Percentiles rank a stretch among this genome's conserved stretches.
Evolutionary conservation across 1,140 invertebrate genomes (phyloP).

Genomic region (Glossosoma conforme): DNA sequence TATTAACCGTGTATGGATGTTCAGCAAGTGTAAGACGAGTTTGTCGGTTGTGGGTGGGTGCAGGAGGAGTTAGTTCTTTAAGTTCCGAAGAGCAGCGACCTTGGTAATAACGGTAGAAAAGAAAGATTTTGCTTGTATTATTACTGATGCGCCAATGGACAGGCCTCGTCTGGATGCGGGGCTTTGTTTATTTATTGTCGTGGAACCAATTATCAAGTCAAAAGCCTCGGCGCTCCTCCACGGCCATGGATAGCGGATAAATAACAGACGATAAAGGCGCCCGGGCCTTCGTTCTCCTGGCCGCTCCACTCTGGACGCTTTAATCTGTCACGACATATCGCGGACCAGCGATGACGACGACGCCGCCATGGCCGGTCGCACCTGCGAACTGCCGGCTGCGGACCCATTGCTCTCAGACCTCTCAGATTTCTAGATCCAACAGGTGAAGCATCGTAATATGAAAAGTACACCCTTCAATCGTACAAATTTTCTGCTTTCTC

Average conservation of each 20-base stretch:
- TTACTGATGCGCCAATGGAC: conserved; percentile 1
- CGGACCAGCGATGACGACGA: conserved; percentile 1
- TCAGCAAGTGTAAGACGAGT: too few relatives aligned
- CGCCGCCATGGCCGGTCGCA: neutral
- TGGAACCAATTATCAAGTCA: conserved; percentile 26
- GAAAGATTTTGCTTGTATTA: too few relatives aligned
- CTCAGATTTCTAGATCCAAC: too few relatives aligned
- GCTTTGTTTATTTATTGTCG: conserved; percentile 22
- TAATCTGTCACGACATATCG: conserved; percentile 26
- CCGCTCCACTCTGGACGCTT: neutral
- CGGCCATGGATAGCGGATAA: conserved; percentile 15
- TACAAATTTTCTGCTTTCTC: too few relatives aligned
- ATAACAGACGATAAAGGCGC: conserved; percentile 13
- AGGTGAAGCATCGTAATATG: too few relatives aligned
- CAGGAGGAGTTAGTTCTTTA: too few relatives aligned
- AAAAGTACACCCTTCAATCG: too few relatives aligned
- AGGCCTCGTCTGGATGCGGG: conserved; percentile 2
- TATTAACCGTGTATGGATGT: too few relatives aligned
- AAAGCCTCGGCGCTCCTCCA: conserved; percentile 1
- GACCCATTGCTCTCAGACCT: neutral
- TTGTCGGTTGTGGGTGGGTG: too few relatives aligned
- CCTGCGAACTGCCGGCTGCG: neutral
- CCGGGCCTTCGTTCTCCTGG: neutral
- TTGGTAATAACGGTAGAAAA: neutral
- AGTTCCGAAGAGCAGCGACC: neutral